A percentile compares a stretch with the other conserved stretches of the same genome.
These are phyloP conservation scores for Andrena trimmerana DNA, from an alignment of 2,888 invertebrate species.

Conservation along the genomic window DNA sequence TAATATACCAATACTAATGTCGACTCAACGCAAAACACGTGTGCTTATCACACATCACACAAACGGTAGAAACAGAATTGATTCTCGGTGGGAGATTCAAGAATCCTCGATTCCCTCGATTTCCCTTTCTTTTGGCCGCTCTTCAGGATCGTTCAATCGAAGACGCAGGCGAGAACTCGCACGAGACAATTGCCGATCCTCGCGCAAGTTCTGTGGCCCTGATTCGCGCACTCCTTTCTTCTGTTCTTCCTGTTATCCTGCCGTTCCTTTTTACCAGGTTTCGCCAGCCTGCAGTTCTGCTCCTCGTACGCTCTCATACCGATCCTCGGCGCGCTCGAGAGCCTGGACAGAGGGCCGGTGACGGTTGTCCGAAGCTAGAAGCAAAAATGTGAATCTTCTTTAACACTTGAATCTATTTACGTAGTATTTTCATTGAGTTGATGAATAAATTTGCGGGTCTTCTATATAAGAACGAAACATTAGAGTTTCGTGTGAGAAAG, in stretches of 20 bases:
- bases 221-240: slow-evolving; percentile 80
- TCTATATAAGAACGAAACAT: no score
- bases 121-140: background rate
- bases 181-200: slow-evolving; percentile 80
- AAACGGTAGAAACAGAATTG: slow-evolving; percentile 12
- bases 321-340: slow-evolving; percentile 71
- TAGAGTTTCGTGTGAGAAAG: no score
- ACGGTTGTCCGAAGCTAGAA: slow-evolving; percentile 40
- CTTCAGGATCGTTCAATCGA: slow-evolving; percentile 76
- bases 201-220: slow-evolving; percentile 79
- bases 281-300: slow-evolving; percentile 53
- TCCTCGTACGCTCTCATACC: slow-evolving; percentile 46
- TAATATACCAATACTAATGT: slow-evolving; percentile 12
- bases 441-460: no score
- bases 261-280: slow-evolving; percentile 77
- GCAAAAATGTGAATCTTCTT: background rate
- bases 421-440: no score
- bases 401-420: no score
- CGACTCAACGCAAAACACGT: slow-evolving; percentile 3
- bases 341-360: slow-evolving; percentile 48
- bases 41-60: background rate
- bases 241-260: slow-evolving; percentile 81
- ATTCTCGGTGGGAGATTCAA: slow-evolving; percentile 51
- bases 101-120: slow-evolving; percentile 14
- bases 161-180: slow-evolving; percentile 80